A percentile compares a stretch with the other conserved stretches of the same genome.
These are phyloP conservation scores for Antheraea pernyi DNA, from an alignment of 1,140 invertebrate species.

Conservation along the genomic window DNA sequence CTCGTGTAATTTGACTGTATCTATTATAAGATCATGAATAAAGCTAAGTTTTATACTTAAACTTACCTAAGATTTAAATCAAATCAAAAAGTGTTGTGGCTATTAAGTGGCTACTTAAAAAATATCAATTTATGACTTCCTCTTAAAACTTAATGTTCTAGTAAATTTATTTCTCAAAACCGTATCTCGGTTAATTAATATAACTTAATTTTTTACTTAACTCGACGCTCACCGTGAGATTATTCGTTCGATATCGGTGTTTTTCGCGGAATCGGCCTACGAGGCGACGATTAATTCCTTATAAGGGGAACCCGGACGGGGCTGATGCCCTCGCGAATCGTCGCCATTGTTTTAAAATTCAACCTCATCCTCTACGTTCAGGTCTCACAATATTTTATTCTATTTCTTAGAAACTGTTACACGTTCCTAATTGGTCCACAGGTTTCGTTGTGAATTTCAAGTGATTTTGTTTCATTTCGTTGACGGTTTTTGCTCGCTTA, in stretches of 20 bases:
- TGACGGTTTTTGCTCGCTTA: background rate
- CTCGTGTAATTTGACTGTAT: too few species aligned
- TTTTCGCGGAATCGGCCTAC: conserved; percentile 18
- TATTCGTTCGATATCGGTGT: conserved; percentile 18
- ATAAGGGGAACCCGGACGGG: conserved; percentile 11
- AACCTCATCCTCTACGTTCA: conserved; percentile 13
- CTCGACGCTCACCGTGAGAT: conserved; percentile 6
- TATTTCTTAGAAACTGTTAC: conserved; percentile 19
- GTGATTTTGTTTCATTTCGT: background rate
- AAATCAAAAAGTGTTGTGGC: too few species aligned
- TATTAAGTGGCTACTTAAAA: background rate
- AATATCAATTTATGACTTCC: background rate
- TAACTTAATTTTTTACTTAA: conserved; percentile 10
- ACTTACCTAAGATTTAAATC: too few species aligned
- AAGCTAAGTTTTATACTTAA: too few species aligned
- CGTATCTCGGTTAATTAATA: conserved; percentile 16
- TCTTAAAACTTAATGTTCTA: background rate
- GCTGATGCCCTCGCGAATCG: conserved; percentile 21
- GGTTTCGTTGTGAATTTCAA: conserved; percentile 16
- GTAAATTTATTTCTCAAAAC: background rate
- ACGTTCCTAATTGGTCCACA: conserved; percentile 22
- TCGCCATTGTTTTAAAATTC: conserved; percentile 26
- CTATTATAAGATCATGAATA: too few species aligned
- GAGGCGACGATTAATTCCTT: conserved; percentile 30
- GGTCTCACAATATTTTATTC: conserved; percentile 19